These are phyloP conservation scores for Holothuria leucospilota DNA, from an alignment of 53 echinoderm and acorn worm genomes.

Conservation along the genomic window DNA sequence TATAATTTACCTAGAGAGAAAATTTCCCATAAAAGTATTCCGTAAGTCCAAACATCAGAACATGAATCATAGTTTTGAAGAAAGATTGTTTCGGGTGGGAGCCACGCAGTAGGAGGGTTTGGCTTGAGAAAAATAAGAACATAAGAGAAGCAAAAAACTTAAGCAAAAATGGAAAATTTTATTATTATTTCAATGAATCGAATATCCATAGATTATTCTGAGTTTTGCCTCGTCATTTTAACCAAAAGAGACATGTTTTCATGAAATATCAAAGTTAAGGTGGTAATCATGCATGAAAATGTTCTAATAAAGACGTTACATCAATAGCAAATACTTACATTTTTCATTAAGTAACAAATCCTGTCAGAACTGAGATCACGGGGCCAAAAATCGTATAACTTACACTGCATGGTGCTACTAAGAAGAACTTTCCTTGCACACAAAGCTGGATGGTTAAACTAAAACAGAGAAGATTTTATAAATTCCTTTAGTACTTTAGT, in stretches of 20 bases:
- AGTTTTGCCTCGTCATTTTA: no score
- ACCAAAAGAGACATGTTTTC: no score
- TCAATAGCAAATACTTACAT: background rate
- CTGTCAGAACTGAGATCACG: background rate
- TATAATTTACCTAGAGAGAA: constrained; percentile 13
- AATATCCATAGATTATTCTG: no score
- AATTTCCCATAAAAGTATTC: constrained; percentile 28
- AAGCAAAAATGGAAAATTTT: no score
- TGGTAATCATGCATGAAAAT: no score
- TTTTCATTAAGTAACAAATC: background rate
- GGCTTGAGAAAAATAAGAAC: background rate
- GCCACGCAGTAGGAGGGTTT: constrained; percentile 16
- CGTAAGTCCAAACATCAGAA: constrained; percentile 15
- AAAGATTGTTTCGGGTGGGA: constrained; percentile 6
- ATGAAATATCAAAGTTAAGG: no score
- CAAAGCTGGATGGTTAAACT: constrained; percentile 19
- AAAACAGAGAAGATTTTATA: background rate
- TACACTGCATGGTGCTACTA: background rate
- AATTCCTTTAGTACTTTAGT: no score
- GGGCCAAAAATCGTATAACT: constrained; percentile 7
- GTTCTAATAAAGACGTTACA: no score
- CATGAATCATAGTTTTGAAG: background rate
- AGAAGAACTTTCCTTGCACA: constrained; percentile 21
- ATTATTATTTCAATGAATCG: no score
- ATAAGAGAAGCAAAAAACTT: no score